phyloP scores from a whole-genome alignment of 2,113 vertebrate species.

The Megaceryle maxima region DNA sequence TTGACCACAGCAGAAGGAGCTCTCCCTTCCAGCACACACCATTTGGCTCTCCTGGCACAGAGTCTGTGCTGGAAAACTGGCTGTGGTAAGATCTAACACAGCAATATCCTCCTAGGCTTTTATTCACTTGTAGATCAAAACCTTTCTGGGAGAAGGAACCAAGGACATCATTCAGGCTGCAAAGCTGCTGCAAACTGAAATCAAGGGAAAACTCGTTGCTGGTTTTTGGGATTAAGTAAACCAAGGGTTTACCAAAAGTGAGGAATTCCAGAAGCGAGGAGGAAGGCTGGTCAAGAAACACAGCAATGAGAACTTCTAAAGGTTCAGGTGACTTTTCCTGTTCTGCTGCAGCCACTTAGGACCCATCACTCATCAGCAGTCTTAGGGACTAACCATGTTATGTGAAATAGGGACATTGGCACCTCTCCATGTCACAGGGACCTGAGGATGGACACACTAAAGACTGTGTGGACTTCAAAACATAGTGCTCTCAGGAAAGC shows the following conservation, averaged over 20 bases:
- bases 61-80: background rate
- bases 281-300: background rate
- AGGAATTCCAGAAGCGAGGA: background rate
- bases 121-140: background rate
- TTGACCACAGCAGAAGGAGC: background rate
- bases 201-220: background rate
- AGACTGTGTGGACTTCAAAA: background rate
- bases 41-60: background rate
- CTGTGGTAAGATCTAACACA: background rate
- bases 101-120: background rate
- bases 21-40: background rate
- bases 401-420: background rate
- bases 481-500: background rate
- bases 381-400: background rate
- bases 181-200: conserved; percentile 19
- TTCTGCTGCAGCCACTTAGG: background rate
- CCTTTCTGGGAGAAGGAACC: background rate
- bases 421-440: background rate
- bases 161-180: background rate
- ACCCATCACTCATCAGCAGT: background rate
- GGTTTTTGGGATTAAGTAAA: conserved; percentile 20
- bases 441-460: background rate
- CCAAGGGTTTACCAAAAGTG: background rate
- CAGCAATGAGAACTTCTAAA: background rate
- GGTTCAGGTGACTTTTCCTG: background rate